Evolutionary conservation across 2,797 vertebrate genomes (phyloP).

Genomic region (Esox masquinongy): DNA sequence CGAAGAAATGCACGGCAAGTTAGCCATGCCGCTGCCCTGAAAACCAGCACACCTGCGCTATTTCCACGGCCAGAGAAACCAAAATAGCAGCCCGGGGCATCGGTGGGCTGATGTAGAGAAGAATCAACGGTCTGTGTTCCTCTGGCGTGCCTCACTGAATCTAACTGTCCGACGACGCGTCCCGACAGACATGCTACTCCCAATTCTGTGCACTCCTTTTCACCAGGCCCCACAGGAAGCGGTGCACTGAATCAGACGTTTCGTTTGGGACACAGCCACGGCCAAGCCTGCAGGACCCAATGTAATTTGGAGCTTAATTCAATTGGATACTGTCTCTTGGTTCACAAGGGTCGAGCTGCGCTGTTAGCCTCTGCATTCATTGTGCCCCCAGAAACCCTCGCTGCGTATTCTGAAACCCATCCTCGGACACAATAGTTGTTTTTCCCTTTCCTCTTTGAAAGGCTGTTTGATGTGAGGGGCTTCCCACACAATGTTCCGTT

Average conservation of each 20-base stretch:
- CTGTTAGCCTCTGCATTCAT: constrained; percentile 11
- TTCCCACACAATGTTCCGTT: constrained; percentile 34
- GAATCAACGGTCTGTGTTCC: constrained; percentile 38
- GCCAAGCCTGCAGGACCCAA: not conserved
- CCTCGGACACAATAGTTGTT: constrained; percentile 1
- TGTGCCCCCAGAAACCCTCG: not conserved
- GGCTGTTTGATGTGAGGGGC: constrained; percentile 14
- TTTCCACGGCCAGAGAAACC: no score
- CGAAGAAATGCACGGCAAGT: not conserved
- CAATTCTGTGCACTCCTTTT: not conserved
- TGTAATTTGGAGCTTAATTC: constrained; percentile 31
- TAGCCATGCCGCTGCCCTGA: not conserved
- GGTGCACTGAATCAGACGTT: not conserved
- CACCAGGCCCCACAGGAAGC: not conserved
- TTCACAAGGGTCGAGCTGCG: constrained; percentile 28
- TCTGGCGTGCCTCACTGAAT: not conserved
- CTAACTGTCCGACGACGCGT: not conserved
- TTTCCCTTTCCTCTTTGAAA: not conserved
- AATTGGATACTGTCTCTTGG: constrained; percentile 39
- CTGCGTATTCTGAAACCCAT: not conserved
- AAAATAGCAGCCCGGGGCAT: constrained; percentile 21
- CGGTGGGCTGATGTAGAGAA: constrained; percentile 25
- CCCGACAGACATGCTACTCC: not conserved
- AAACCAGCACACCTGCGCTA: no score
- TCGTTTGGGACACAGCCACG: not conserved